Base-by-base conservation (phyloP, 2,888 invertebrate genomes). In the Drosophila percnosoma region DNA sequence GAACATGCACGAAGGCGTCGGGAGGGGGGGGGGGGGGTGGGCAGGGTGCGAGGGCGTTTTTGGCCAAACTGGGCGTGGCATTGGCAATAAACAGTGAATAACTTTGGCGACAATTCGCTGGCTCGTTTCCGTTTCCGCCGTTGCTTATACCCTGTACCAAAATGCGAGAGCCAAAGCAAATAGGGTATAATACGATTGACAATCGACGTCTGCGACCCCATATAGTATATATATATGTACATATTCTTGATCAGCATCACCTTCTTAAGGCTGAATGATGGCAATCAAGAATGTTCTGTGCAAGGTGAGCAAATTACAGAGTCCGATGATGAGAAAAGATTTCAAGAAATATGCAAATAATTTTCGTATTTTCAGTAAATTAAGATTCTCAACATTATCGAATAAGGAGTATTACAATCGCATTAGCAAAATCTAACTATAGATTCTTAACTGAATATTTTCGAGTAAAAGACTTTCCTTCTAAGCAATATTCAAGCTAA, bases 111-210 rank as follows among this genome's bases (percentile, higher is more conserved):
- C 55, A 58, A 36, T 48, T 67, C 60, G 63, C 63, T 58, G 73
- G 48, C 67, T 59, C 68, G 73, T 78, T 87, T 85, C 88, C 88
- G 88, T 61, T 83, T 76, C 80, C 75, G 80, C 40, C 29, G 21
- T 58, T 62, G 21, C 38, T 8, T 27, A 65, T 66, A 75, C 42
- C 57, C 66, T 65, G 45, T 18, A 48, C 54, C 31, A 40, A 29
- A 48, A 10, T 13, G 21, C 21, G 11, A 40, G 4, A 15, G 4
- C 24, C 24, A 49, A 7, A 24, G 8, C n/a, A 45, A 21, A 42
- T 24, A 40, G 29, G 40, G 36, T 40, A n/a, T 36, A 31, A 21
- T 5, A 42, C n/a, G 21, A 0, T 0, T 7, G 29, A 31, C 29
- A 7, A 31, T 31, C 0, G 18, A 18, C 8, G 8, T 18, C 38